Percentiles rank a stretch among this genome's conserved stretches.
Conservation (phyloP, 1,140 invertebrate species). For the Aphis gossypii region DNA sequence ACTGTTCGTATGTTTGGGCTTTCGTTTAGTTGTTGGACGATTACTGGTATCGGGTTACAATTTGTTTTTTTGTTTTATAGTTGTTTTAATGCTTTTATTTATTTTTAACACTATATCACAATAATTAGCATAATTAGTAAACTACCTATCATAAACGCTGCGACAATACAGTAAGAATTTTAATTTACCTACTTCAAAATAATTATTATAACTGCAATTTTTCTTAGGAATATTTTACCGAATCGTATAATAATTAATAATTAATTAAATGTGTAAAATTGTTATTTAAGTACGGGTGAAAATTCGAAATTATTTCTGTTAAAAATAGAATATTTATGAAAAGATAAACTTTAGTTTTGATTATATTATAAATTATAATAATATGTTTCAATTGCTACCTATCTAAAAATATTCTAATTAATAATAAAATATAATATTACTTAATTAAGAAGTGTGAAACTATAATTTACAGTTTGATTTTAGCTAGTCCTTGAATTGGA, state of each 20-base stretch:
- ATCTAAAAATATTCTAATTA: neutral
- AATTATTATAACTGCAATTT: neutral
- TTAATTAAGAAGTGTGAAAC: no score
- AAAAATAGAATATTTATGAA: neutral
- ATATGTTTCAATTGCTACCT: neutral
- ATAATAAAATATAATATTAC: no score
- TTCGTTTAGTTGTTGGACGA: neutral
- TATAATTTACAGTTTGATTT: no score
- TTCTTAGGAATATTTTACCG: neutral
- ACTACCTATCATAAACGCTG: neutral
- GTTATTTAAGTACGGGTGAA: no score
- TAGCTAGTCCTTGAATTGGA: no score
- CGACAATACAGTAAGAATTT: neutral
- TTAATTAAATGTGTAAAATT: neutral
- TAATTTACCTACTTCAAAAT: neutral
- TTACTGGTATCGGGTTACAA: neutral
- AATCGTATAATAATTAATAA: neutral
- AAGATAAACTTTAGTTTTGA: neutral
- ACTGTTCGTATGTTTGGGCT: neutral
- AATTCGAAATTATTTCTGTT: neutral
- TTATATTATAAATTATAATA: neutral
- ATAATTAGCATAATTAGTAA: neutral
- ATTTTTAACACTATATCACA: neutral
- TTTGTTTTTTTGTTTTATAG: neutral
- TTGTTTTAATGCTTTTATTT: neutral